Conservation (phyloP, 1,140 invertebrate genomes). For the Harpegnathos saltator region DNA sequence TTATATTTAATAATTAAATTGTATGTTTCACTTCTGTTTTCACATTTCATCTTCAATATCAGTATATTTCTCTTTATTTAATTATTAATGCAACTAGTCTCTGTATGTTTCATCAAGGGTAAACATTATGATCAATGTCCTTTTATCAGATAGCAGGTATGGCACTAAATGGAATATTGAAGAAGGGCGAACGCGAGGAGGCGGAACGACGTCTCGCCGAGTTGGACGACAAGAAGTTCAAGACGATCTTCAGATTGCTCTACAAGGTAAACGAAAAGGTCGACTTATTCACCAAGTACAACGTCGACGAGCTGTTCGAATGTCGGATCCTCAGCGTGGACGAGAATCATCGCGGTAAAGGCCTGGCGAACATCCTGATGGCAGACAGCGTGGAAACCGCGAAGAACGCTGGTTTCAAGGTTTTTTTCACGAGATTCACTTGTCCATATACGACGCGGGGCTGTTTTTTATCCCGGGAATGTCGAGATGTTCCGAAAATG, state of each 20-base stretch:
- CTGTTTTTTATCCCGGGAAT: too few relatives aligned
- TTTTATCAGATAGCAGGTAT: conserved; percentile 88
- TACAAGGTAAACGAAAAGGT: conserved; percentile 88
- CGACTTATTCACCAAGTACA: conserved; percentile 88
- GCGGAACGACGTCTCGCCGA: conserved; percentile 87
- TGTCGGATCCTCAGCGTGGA: conserved; percentile 92
- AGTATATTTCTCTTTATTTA: not conserved
- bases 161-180: conserved; percentile 88
- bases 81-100: not conserved
- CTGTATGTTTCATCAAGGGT: not conserved
- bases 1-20: too few relatives aligned
- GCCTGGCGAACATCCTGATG: conserved; percentile 90
- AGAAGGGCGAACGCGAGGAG: conserved; percentile 87
- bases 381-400: conserved; percentile 89
- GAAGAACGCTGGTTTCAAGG: conserved; percentile 89
- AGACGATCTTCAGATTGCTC: conserved; percentile 89
- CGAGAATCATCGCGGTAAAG: conserved; percentile 88
- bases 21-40: too few relatives aligned
- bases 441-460: too few relatives aligned
- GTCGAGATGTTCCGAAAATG: too few relatives aligned
- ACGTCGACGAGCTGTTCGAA: conserved; percentile 91
- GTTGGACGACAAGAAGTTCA: conserved; percentile 88
- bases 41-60: too few relatives aligned
- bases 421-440: conserved; percentile 74
- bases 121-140: conserved; percentile 22